A percentile compares a stretch with the other conserved stretches of the same genome.
Conservation (phyloP, 2,113 vertebrate genomes). For the Halcyon malimbica region DNA sequence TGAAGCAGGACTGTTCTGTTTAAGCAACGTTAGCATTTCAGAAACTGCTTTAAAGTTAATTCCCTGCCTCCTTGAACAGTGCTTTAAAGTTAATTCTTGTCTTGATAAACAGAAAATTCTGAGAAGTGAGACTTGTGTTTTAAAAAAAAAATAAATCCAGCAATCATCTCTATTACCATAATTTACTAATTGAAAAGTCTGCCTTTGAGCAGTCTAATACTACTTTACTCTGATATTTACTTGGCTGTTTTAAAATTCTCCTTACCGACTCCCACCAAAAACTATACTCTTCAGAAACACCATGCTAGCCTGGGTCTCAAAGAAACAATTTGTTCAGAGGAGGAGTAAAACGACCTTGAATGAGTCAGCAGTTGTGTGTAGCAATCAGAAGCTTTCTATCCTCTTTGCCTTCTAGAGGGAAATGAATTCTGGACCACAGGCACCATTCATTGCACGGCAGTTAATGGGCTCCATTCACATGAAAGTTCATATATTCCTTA, state of each 20-base stretch:
- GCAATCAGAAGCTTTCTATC: not conserved
- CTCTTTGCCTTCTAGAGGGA: slow-evolving; percentile 16
- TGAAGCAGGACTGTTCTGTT: not conserved
- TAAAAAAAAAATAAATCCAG: not conserved
- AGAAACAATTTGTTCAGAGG: slow-evolving; percentile 4
- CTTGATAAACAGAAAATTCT: not conserved
- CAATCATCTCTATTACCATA: rapidly evolving
- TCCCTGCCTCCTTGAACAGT: not conserved
- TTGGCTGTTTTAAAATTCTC: rapidly evolving
- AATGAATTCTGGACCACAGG: not conserved
- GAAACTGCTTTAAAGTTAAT: not conserved
- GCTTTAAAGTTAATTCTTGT: not conserved
- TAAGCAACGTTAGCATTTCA: not conserved
- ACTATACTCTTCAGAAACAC: not conserved
- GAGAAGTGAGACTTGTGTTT: not conserved
- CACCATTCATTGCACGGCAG: not conserved
- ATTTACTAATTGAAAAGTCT: not conserved
- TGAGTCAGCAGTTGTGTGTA: slow-evolving; percentile 44
- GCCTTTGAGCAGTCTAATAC: not conserved
- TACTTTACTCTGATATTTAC: not conserved
- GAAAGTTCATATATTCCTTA: slow-evolving; percentile 60
- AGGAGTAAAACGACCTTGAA: slow-evolving; percentile 1
- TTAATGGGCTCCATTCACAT: slow-evolving; percentile 61
- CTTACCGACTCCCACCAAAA: not conserved
- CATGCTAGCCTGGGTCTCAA: not conserved